Percentiles rank a stretch among this genome's conserved stretches.
phyloP scores from a whole-genome alignment of 2,797 vertebrate genomes.

The Discoglossus pictus region DNA sequence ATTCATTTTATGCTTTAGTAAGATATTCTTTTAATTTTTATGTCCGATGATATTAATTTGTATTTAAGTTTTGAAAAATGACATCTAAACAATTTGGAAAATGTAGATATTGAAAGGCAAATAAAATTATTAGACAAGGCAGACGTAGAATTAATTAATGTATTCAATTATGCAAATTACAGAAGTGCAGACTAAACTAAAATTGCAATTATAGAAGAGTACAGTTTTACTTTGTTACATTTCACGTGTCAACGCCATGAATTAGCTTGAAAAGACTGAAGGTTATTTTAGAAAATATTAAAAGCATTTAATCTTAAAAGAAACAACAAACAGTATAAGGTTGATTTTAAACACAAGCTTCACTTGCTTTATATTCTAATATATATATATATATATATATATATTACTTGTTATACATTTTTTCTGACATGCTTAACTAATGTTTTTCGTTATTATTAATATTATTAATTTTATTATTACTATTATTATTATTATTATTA shows the following conservation, averaged over 20 bases:
- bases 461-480: no score
- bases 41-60: slow-evolving; percentile 16
- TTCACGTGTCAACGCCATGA: slow-evolving; percentile 19
- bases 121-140: slow-evolving; percentile 30
- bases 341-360: no score
- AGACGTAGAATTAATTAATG: slow-evolving; percentile 30
- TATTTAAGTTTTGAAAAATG: slow-evolving; percentile 23
- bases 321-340: no score
- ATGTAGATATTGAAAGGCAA: slow-evolving; percentile 31
- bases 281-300: no score
- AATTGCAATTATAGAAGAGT: slow-evolving; percentile 33
- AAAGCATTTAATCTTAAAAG: no score
- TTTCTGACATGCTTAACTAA: no score
- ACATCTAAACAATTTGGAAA: slow-evolving; percentile 38
- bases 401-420: no score
- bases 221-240: slow-evolving; percentile 4
- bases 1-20: background rate
- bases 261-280: background rate
- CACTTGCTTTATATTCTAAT: no score
- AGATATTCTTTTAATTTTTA: background rate
- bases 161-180: slow-evolving; percentile 41
- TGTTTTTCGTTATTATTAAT: no score
- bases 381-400: no score
- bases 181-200: slow-evolving; percentile 29
- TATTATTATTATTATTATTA: no score